phyloP scores from a whole-genome alignment of 2,113 vertebrate genomes.

The Coregonus clupeaformis region DNA sequence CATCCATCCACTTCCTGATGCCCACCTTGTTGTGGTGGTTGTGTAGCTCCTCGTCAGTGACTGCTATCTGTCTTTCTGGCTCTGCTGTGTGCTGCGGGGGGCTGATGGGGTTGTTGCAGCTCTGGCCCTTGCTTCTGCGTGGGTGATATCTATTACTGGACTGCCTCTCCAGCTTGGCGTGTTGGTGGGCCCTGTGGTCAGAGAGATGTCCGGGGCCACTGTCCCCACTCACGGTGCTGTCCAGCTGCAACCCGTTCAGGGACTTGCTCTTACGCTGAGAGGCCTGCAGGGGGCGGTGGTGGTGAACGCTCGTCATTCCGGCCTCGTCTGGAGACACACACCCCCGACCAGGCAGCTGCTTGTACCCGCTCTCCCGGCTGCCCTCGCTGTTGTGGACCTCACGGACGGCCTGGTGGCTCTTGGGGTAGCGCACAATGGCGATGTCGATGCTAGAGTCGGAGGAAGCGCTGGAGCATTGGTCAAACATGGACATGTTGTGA shows the following conservation, averaged over 20 bases:
- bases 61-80: slow-evolving; percentile 76
- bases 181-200: slow-evolving; percentile 73
- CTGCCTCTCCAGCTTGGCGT: slow-evolving; percentile 83
- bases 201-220: slow-evolving; percentile 47
- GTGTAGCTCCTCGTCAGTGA: slow-evolving; percentile 80
- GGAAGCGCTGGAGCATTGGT: slow-evolving; percentile 85
- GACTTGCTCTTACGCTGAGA: slow-evolving; percentile 91
- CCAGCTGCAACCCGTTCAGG: slow-evolving; percentile 91
- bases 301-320: slow-evolving; percentile 53
- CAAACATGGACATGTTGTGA: slow-evolving; percentile 79
- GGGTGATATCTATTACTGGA: slow-evolving; percentile 70
- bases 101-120: slow-evolving; percentile 76
- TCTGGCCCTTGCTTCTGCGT: slow-evolving; percentile 74
- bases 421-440: slow-evolving; percentile 85
- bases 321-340: slow-evolving; percentile 74
- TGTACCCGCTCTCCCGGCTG: slow-evolving; percentile 71
- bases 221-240: slow-evolving; percentile 76
- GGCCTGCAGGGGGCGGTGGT: slow-evolving; percentile 70
- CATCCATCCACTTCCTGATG: no score
- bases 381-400: slow-evolving; percentile 51
- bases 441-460: slow-evolving; percentile 95
- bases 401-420: slow-evolving; percentile 75
- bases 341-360: slow-evolving; percentile 76
- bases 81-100: slow-evolving; percentile 76
- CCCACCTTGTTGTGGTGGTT: slow-evolving; percentile 56